These are phyloP conservation scores for Lophura nycthemera DNA, from an alignment of 2,113 vertebrate species.

Conservation along the genomic window DNA sequence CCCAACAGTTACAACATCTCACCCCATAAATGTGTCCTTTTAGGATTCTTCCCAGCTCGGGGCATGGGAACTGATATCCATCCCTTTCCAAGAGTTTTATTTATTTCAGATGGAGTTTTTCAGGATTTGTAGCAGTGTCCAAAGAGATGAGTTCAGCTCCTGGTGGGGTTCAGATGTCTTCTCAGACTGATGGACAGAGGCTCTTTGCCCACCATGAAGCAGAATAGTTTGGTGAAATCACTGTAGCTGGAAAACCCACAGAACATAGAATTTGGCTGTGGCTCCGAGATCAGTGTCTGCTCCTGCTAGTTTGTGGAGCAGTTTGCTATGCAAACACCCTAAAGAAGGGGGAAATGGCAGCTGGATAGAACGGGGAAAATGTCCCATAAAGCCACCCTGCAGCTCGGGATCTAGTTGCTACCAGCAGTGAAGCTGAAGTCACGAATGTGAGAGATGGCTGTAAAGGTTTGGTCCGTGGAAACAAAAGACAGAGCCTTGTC, in stretches of 20 bases:
- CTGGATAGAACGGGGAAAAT: too few relatives aligned
- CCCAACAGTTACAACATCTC: neutral
- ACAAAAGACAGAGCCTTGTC: accelerated
- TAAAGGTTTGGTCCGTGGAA: neutral
- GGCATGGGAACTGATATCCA: neutral
- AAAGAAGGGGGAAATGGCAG: neutral
- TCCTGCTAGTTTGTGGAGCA: neutral
- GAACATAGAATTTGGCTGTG: accelerated
- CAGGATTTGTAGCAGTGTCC: neutral
- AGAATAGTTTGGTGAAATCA: neutral
- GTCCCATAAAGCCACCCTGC: neutral
- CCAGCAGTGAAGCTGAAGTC: neutral
- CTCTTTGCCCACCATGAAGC: neutral
- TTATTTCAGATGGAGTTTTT: neutral
- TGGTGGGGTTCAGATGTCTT: neutral
- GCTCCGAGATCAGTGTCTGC: neutral
- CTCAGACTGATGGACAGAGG: neutral
- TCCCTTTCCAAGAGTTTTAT: neutral
- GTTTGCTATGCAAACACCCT: accelerated
- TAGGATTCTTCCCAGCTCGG: neutral
- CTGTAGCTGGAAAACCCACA: neutral
- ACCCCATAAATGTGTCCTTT: neutral
- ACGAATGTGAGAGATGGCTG: neutral
- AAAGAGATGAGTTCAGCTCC: neutral
- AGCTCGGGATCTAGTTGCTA: neutral